Base-by-base conservation (phyloP, 2,888 invertebrate genomes). In the Xylota segnis region DNA sequence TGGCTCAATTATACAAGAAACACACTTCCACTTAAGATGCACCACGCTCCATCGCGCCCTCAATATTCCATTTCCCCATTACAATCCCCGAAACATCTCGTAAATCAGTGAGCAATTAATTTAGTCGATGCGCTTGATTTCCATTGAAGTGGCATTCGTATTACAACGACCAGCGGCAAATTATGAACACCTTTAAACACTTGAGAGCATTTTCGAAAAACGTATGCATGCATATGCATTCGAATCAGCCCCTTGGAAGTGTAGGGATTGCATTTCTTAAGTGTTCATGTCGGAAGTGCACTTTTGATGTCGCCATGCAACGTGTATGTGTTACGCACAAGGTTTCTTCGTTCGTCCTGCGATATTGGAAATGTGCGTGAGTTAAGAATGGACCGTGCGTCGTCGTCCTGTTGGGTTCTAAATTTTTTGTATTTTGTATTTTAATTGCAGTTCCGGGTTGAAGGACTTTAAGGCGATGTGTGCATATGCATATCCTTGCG, bases 41-140 rank as follows among this genome's bases (percentile, higher is more conserved):
- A 84, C 52, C 84, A 84, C 75, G 79, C 84, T 79, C 75, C 75
- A 79, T 84, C 71, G 54, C 75, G 54, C 75, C 52, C 70, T 59
- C 50, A 16, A 75, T 65, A 63, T 23, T 23, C 65, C 4, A 43
- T 32, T 70, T 54, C 43, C 23, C 12, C 2, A 10, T 56, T 81
- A 54, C 75, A 40, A 65, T 37, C 58, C 59, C 58, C 59, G 12
- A 52, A 71, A 43, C 18, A 50, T 59, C 71, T 77, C 82, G 71
- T 86, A 82, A 86, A 86, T 86, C 86, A 82, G 76, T 74, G 77
- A 86, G 77, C 77, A 86, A 86, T 86, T 86, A 86, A 86, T 82
- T 74, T 81, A 29, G 76, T 76, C 86, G 82, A 86, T 82, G 72
- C 82, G 82, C 86, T 77, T 86, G 82, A 86, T 86, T 86, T 86